Evolutionary conservation across 2,888 invertebrate genomes (phyloP).

Genomic region (Rotaria sp.): DNA sequence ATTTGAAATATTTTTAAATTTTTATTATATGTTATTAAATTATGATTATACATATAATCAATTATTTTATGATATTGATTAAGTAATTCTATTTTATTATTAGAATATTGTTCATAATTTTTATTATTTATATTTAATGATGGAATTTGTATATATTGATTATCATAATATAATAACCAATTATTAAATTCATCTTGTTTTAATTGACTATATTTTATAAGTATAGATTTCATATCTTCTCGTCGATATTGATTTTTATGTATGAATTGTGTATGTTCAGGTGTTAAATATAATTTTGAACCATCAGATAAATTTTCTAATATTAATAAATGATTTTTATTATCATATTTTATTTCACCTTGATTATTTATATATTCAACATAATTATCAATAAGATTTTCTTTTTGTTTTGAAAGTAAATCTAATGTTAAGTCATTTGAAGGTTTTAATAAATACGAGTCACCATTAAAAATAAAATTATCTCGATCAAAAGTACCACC

Average conservation of each 20-base stretch:
- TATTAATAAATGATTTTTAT: background rate
- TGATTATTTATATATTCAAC: background rate
- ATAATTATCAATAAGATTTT: background rate
- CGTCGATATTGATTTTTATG: background rate
- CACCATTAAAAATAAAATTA: background rate
- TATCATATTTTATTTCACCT: background rate
- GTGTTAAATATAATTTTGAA: background rate
- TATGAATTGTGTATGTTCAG: background rate
- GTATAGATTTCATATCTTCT: background rate
- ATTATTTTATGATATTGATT: background rate
- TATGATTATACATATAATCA: conserved; percentile 4
- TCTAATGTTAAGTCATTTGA: background rate
- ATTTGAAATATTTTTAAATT: background rate
- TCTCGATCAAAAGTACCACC: background rate
- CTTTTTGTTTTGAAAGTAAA: background rate
- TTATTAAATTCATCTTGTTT: background rate
- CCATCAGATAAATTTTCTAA: background rate
- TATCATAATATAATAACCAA: background rate
- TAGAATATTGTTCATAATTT: too few species aligned
- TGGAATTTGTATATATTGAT: background rate
- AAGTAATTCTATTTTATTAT: background rate
- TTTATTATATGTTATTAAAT: background rate
- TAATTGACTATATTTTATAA: background rate
- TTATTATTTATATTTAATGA: too few species aligned
- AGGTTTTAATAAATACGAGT: background rate